phyloP scores from a whole-genome alignment of 2,888 invertebrate species.

The Carcina quercana region DNA sequence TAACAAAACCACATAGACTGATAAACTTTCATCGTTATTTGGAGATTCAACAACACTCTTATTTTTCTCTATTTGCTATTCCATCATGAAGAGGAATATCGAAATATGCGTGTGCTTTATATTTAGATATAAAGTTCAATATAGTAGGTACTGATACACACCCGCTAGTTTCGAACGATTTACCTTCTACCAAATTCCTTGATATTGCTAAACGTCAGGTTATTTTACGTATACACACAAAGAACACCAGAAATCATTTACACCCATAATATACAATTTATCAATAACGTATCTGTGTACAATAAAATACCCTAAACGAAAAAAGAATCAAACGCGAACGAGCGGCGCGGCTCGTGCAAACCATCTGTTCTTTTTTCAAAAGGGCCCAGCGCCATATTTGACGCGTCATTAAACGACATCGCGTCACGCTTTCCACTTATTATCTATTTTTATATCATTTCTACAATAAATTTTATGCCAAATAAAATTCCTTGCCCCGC shows the following conservation, averaged over 20 bases:
- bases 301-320: slow-evolving; percentile 13
- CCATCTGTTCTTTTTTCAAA: slow-evolving; percentile 44
- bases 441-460: slow-evolving; percentile 61
- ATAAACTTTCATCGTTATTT: too few species aligned
- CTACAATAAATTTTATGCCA: slow-evolving; percentile 62
- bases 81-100: too few species aligned
- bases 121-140: too few species aligned
- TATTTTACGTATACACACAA: too few species aligned
- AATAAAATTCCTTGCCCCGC: slow-evolving; percentile 61
- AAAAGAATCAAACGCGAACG: slow-evolving; percentile 10
- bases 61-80: too few species aligned
- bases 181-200: too few species aligned
- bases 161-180: too few species aligned
- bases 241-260: slow-evolving; percentile 9
- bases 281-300: slow-evolving; percentile 25
- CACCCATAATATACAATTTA: slow-evolving; percentile 27
- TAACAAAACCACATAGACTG: too few species aligned
- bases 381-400: slow-evolving; percentile 38
- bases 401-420: slow-evolving; percentile 50
- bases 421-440: slow-evolving; percentile 65
- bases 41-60: too few species aligned
- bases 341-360: slow-evolving; percentile 41
- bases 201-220: too few species aligned
- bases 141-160: too few species aligned
- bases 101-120: too few species aligned